Evolutionary conservation across 2,113 vertebrate genomes (phyloP), one percentile per base, ranked within the genome.

Genomic region (Carollia perspicillata): DNA sequence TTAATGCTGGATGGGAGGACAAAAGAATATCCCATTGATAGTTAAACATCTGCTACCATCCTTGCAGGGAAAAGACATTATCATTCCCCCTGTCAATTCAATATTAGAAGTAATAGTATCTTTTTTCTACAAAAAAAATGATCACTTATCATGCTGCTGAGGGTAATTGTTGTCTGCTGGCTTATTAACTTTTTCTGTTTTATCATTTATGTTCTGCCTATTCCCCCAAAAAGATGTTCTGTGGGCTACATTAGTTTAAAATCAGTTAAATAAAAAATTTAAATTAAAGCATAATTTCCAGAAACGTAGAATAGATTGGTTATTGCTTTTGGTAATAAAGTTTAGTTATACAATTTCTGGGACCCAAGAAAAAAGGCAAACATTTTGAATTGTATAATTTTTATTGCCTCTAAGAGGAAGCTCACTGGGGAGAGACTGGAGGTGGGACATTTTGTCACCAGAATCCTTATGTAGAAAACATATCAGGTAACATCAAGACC

Each of bases 231-330:
- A 80, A 44, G 51, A 55, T 65, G n/a, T 81, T 85, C 23, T 22
- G 18, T 81, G 30, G 42, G 3, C 58, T 72, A 94, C 78, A 65
- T 85, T 93, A 79, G 47, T 75, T 63, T 53, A 92, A 85, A 66
- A n/a, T 63, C 84, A 96, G 47, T 75, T 72, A 95, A 79, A 78
- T 71, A 89, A 92, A 78, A 13, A 78, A 65, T 85, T 58, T 40
- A 89, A 94, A 80, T 91, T 80, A 89, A 88, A 88, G 16, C 47
- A 65, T 13, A 89, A 75, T 92, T 85, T 96, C 74, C 35, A 94
- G 37, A 49, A 77, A 79, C n/a, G 89, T 75, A 90, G 84, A 94
- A 69, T 79, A 95, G 83, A 77, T 75, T 86, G 6, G 26, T 93
- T 92, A 63, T 90, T 90, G 49, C 44, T 74, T 22, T 81, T 72